Base-by-base conservation (phyloP, 1,140 invertebrate genomes). In the Papilio glaucus region DNA sequence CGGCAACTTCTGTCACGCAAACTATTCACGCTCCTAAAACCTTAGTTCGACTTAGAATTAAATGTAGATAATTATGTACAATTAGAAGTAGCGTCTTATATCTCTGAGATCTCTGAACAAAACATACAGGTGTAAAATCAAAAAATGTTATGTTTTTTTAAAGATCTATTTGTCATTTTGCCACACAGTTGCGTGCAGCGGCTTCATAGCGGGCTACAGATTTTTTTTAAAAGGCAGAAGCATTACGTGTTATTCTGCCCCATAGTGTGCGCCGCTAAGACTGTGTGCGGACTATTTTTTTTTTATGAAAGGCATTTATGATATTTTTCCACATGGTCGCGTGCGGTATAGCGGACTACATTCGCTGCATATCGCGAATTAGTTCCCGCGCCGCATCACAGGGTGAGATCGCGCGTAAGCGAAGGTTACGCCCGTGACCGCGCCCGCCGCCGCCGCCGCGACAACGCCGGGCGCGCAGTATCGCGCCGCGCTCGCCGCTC, bases 341-440 rank as follows among this genome's bases (percentile, higher is more conserved):
- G 49, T 57, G 49, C 21, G 18, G 49, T 24, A 9, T n/a, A 80
- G 80, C 74, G 53, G 77, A 77, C 79, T 57, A 57, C 49, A 10
- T 26, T 57, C 12, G 18, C 21, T 84, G 78, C 84, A 84, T 88
- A 83, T 84, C 81, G 72, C 62, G 72, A 73, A 71, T 60, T 75
- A 74, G 77, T 82, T 83, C 76, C 78, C 77, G 80, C 82, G 72
- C 78, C 76, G 78, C 85, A 87, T 86, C 86, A 87, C 79, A 84
- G 86, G 86, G 88, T 89, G 82, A 90, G 87, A 87, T 82, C 82
- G 84, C 78, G 75, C 84, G 84, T 82, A 80, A 83, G 81, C 83
- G 84, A 92, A 92, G 90, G 90, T 92, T 92, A 87, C 84, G 90
- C 89, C 88, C 89, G 85, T 92, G 89, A 92, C 90, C 90, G 89